Evolutionary conservation across 2,888 invertebrate genomes (phyloP), one percentile per base, ranked within the genome.

Genomic region (Melanargia galathea): DNA sequence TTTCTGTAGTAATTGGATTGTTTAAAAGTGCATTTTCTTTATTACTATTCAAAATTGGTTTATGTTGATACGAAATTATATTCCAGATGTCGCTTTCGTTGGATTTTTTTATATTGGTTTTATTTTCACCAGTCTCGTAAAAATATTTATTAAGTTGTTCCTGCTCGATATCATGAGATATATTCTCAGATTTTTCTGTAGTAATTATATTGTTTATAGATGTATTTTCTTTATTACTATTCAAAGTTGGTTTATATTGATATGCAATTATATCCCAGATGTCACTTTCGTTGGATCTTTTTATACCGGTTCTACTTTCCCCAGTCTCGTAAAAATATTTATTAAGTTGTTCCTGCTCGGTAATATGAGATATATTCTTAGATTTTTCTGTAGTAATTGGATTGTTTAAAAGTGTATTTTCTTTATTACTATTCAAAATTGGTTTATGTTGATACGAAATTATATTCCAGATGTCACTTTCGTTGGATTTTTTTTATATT

Each of bases 231-330:
- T 49, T 16, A 6, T n/a, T n/a, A n/a, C n/a, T 24, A 3, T 16
- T 16, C 30, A 16, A 22, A 4, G 35, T 10, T 51, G 10, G 6
- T 30, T n/a, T 30, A 7, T 30, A 8, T 18, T 35, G 11, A 18
- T 43, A 43, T 43, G 43, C 7, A 18, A 43, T 43, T 16, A 43
- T 43, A 43, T 16, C 18, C 43, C 43, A 43, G 20, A 52, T 33
- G 2, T 35, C 52, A 52, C 33, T 52, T 20, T 52, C 52, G 18
- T 35, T 52, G 11, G 30, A 18, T 6, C 13, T 52, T 0, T 24
- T 46, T 2, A 18, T 10, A 4, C 7, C 13, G 20, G 35, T 13
- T 35, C 20, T 13, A 52, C 7, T 52, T 4, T 6, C 52, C 18
- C 13, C 13, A 5, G 11, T 35, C 18, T 35, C 52, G 1, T 52